Evolutionary conservation across 64 coral and sea anemone species (phyloP).

Genomic region (Pocillopora verrucosa): DNA sequence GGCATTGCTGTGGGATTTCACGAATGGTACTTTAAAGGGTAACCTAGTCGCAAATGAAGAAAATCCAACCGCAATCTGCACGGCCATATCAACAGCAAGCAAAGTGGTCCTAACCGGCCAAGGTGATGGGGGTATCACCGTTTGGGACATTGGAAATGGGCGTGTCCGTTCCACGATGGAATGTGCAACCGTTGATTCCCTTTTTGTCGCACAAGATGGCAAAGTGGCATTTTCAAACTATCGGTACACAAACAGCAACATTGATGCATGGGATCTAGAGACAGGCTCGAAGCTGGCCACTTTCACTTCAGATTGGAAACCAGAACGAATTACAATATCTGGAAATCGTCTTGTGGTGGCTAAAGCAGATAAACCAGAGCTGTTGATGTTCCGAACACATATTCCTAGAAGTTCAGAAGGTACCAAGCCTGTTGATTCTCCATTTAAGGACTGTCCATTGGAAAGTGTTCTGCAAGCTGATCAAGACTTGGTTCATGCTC

Average conservation of each 20-base stretch:
- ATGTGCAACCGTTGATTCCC: slow-evolving; percentile 25
- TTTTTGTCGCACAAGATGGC: slow-evolving; percentile 35
- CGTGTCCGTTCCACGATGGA: slow-evolving; percentile 4
- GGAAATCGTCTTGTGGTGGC: slow-evolving; percentile 29
- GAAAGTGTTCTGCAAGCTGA: neutral
- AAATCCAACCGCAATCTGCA: slow-evolving; percentile 10
- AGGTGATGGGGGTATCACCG: slow-evolving; percentile 48
- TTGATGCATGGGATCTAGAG: slow-evolving; percentile 47
- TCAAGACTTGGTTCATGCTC: neutral
- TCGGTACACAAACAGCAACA: slow-evolving; percentile 33
- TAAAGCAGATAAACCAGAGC: slow-evolving; percentile 27
- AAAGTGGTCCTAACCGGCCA: slow-evolving; percentile 33
- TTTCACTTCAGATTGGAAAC: slow-evolving; percentile 65
- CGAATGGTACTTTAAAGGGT: slow-evolving; percentile 1
- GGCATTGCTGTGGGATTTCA: slow-evolving; percentile 50
- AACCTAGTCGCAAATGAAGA: slow-evolving; percentile 28
- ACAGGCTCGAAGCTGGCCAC: slow-evolving; percentile 39
- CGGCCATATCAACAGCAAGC: slow-evolving; percentile 23
- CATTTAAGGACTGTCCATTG: neutral
- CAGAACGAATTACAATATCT: slow-evolving; percentile 27
- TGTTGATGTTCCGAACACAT: slow-evolving; percentile 35
- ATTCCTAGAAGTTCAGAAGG: slow-evolving; percentile 17
- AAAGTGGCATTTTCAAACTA: slow-evolving; percentile 44
- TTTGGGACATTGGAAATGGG: slow-evolving; percentile 51
- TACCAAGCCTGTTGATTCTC: neutral